A percentile compares a stretch with the other conserved stretches of the same genome.
Conservation (phyloP, 2,888 invertebrate species). For the Herminia tarsipennalis region DNA sequence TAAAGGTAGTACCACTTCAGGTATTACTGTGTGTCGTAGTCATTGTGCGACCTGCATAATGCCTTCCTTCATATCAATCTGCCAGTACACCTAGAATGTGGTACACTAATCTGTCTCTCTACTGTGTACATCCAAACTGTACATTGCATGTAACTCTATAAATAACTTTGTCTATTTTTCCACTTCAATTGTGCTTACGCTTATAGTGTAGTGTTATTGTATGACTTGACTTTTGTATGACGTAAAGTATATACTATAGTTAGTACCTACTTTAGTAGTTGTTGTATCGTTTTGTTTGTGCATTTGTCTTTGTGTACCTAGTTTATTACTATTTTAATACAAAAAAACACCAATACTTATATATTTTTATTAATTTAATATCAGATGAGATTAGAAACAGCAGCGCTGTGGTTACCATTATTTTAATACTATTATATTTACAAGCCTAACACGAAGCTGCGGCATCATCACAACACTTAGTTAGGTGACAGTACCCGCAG, state of each 20-base stretch:
- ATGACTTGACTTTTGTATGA: not conserved
- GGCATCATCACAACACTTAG: conserved; percentile 41
- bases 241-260: not conserved
- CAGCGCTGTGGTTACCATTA: conserved; percentile 8
- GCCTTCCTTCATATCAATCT: conserved; percentile 73
- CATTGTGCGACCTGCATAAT: conserved; percentile 85
- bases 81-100: conserved; percentile 83
- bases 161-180: conserved; percentile 29
- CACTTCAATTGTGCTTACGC: conserved; percentile 67
- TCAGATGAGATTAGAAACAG: conserved; percentile 2
- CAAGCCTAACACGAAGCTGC: conserved; percentile 37
- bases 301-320: conserved; percentile 6
- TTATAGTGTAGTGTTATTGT: conserved; percentile 50
- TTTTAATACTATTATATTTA: conserved; percentile 18
- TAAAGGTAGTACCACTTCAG: conserved; percentile 87
- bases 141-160: conserved; percentile 24
- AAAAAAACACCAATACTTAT: not conserved
- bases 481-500: conserved; percentile 30
- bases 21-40: conserved; percentile 85
- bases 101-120: conserved; percentile 67
- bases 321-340: not conserved
- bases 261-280: not conserved
- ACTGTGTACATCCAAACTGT: conserved; percentile 17
- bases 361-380: conserved; percentile 11
- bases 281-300: conserved; percentile 1